Evolutionary conservation across 2,113 vertebrate genomes (phyloP).

Genomic region (Pelobates fuscus): DNA sequence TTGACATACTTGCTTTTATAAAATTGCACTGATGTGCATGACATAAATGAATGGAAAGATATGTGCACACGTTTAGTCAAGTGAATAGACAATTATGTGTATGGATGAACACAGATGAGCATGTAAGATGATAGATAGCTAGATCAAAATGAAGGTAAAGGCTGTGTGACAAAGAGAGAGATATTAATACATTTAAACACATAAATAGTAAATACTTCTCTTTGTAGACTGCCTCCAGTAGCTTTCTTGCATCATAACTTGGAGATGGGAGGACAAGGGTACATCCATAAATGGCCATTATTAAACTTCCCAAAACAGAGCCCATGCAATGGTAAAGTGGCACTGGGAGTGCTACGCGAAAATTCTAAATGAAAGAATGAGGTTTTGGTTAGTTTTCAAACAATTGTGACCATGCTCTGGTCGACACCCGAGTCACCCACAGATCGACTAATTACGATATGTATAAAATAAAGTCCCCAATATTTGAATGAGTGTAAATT

Average conservation of each 20-base stretch:
- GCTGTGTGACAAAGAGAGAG: too few species aligned
- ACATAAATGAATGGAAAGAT: too few species aligned
- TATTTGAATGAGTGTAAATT: too few species aligned
- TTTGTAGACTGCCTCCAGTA: slow-evolving; percentile 71
- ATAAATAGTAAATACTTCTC: slow-evolving; percentile 74
- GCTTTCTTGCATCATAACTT: slow-evolving; percentile 73
- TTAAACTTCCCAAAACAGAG: slow-evolving; percentile 78
- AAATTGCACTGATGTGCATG: too few species aligned
- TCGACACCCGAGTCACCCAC: too few species aligned
- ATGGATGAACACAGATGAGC: slow-evolving; percentile 24
- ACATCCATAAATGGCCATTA: slow-evolving; percentile 73
- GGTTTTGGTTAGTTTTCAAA: background rate
- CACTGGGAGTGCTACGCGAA: slow-evolving; percentile 67
- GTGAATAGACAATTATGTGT: too few species aligned
- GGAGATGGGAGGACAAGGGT: slow-evolving; percentile 74
- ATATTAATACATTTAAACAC: too few species aligned
- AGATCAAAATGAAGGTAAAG: background rate
- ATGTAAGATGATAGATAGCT: background rate
- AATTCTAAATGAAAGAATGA: slow-evolving; percentile 56
- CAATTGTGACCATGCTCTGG: too few species aligned
- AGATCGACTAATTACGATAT: too few species aligned
- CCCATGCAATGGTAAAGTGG: slow-evolving; percentile 92
- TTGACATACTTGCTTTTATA: too few species aligned
- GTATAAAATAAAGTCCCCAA: too few species aligned
- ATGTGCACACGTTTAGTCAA: too few species aligned